Evolutionary conservation across 2,113 vertebrate species (phyloP).

Genomic region (Lagopus muta): DNA sequence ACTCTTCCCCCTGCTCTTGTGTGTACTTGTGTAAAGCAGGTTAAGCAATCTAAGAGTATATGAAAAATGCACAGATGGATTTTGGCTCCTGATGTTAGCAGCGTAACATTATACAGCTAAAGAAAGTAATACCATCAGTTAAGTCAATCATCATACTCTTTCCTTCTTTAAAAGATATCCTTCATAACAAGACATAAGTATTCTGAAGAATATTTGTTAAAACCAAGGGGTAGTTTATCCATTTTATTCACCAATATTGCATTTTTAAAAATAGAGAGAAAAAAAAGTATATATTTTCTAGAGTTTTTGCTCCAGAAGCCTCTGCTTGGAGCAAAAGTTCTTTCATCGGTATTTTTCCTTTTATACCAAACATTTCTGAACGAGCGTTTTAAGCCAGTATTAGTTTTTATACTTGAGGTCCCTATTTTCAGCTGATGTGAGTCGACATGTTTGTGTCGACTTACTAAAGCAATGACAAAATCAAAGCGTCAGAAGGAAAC

Average conservation of each 20-base stretch:
- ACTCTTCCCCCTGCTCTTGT: background rate
- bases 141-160: background rate
- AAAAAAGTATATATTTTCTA: background rate
- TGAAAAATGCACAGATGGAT: background rate
- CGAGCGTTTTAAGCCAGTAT: background rate
- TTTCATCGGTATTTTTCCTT: background rate
- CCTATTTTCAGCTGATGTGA: background rate
- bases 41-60: rapidly evolving
- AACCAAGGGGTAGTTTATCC: background rate
- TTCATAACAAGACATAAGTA: background rate
- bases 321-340: background rate
- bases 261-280: background rate
- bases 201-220: background rate
- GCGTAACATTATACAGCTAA: background rate
- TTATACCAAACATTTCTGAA: background rate
- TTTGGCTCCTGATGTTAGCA: background rate
- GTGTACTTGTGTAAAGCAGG: background rate
- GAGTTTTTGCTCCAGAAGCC: background rate
- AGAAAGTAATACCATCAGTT: background rate
- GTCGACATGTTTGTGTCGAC: background rate
- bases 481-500: background rate
- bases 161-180: background rate
- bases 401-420: background rate
- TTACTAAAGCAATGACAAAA: background rate
- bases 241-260: background rate